A percentile compares a stretch with the other conserved stretches of the same genome.
Conservation (phyloP, 1,140 invertebrate species). For the Sycophila sp. region DNA sequence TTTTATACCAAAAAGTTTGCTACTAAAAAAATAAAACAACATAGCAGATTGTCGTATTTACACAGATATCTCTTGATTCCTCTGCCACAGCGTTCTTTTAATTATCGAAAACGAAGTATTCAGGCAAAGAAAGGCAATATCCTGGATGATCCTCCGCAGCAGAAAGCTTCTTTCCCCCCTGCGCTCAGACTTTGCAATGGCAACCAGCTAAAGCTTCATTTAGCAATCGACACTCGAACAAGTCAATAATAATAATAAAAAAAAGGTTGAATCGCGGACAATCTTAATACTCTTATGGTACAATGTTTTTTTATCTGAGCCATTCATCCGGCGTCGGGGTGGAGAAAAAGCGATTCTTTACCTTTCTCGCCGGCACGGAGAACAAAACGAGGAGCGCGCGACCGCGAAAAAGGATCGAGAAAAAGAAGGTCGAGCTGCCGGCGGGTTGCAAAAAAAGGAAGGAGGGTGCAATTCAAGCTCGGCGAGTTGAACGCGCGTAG, state of each 20-base stretch:
- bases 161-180: too few species aligned
- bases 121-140: neutral
- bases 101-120: neutral
- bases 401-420: conserved; percentile 34
- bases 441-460: neutral
- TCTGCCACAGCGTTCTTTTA: too few species aligned
- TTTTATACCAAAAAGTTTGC: too few species aligned
- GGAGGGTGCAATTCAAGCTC: neutral
- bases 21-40: too few species aligned
- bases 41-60: too few species aligned
- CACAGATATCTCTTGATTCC: too few species aligned
- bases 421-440: conserved; percentile 25
- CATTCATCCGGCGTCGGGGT: conserved; percentile 9
- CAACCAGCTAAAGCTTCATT: too few species aligned
- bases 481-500: conserved; percentile 11
- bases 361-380: conserved; percentile 32
- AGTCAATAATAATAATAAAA: too few species aligned
- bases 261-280: too few species aligned
- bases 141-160: conserved; percentile 11
- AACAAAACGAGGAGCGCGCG: neutral
- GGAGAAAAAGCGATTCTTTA: conserved; percentile 42
- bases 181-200: too few species aligned
- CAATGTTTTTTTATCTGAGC: conserved; percentile 22
- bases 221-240: too few species aligned
- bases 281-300: conserved; percentile 21